A percentile compares a stretch with the other conserved stretches of the same genome.
Evolutionary conservation across 92 coral and sea anemone genomes (phyloP).

Genomic region (Metridium senile): DNA sequence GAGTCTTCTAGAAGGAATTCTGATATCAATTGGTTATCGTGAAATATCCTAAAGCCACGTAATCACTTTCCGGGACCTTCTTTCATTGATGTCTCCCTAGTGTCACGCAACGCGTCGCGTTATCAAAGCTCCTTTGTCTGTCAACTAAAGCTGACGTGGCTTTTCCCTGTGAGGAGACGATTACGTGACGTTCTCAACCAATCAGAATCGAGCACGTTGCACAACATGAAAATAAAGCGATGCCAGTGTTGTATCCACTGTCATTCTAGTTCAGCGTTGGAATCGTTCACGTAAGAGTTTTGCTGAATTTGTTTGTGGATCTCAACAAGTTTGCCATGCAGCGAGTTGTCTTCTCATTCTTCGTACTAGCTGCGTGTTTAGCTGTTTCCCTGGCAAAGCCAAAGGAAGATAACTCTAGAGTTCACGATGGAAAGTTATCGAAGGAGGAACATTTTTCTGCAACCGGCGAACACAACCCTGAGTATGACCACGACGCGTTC

Average conservation of each 20-base stretch:
- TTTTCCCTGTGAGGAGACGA: background rate
- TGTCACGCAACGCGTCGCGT: constrained; percentile 1
- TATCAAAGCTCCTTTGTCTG: background rate
- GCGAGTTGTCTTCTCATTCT: background rate
- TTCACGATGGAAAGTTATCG: constrained; percentile 70
- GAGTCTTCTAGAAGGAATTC: background rate
- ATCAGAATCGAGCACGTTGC: constrained; percentile 15
- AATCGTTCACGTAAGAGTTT: background rate
- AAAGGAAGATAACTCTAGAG: constrained; percentile 13
- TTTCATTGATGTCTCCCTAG: background rate
- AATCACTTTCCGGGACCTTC: background rate
- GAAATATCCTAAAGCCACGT: background rate
- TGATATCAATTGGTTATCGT: background rate
- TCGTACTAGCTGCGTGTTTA: background rate
- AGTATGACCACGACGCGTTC: constrained; percentile 96
- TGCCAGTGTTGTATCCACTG: constrained; percentile 20
- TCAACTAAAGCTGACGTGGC: constrained; percentile 15
- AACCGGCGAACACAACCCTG: constrained; percentile 77
- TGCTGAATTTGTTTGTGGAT: background rate
- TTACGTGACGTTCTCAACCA: constrained; percentile 6
- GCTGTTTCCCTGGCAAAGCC: constrained; percentile 18
- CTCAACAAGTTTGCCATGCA: background rate
- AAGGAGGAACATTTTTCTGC: constrained; percentile 76
- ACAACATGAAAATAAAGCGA: constrained; percentile 4
- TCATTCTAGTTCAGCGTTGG: constrained; percentile 2